Percentiles rank a stretch among this genome's conserved stretches.
phyloP scores from a whole-genome alignment of 1,140 invertebrate species.

The Elysia chlorotica region DNA sequence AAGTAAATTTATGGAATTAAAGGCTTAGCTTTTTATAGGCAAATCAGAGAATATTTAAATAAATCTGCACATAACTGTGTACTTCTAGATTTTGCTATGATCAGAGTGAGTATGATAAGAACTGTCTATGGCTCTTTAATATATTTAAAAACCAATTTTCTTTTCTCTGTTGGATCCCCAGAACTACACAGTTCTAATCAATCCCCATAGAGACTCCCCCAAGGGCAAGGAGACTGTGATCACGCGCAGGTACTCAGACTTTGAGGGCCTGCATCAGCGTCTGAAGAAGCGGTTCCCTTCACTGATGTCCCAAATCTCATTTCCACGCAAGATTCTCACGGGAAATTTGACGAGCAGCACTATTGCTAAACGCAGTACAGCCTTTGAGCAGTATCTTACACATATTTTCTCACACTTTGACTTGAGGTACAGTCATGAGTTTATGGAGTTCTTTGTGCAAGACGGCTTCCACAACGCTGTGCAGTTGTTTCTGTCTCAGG shows the following conservation, averaged over 20 bases:
- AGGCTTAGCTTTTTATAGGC: too few relatives aligned
- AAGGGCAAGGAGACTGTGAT: constrained; percentile 67
- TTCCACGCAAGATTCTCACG: constrained; percentile 76
- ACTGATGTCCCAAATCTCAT: constrained; percentile 68
- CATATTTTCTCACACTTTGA: constrained; percentile 68
- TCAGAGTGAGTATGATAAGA: too few relatives aligned
- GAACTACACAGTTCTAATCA: constrained; percentile 59
- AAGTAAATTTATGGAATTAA: too few relatives aligned
- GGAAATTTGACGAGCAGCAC: constrained; percentile 78
- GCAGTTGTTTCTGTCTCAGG: constrained; percentile 67
- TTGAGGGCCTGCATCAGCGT: constrained; percentile 71
- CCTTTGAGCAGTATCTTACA: constrained; percentile 74
- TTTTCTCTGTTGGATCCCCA: constrained; percentile 32
- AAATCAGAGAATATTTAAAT: too few relatives aligned
- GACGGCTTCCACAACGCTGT: constrained; percentile 70
- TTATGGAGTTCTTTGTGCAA: constrained; percentile 74
- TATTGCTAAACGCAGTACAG: constrained; percentile 72
- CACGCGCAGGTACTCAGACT: constrained; percentile 78
- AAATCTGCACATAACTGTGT: too few relatives aligned
- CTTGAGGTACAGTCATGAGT: constrained; percentile 68
- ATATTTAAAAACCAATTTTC: too few relatives aligned
- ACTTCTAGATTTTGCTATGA: too few relatives aligned
- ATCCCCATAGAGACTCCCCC: constrained; percentile 47
- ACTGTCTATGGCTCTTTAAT: too few relatives aligned
- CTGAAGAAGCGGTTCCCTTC: constrained; percentile 70